These are phyloP conservation scores for Actinostola sp. DNA, from an alignment of 92 coral and sea anemone genomes.

Conservation along the genomic window DNA sequence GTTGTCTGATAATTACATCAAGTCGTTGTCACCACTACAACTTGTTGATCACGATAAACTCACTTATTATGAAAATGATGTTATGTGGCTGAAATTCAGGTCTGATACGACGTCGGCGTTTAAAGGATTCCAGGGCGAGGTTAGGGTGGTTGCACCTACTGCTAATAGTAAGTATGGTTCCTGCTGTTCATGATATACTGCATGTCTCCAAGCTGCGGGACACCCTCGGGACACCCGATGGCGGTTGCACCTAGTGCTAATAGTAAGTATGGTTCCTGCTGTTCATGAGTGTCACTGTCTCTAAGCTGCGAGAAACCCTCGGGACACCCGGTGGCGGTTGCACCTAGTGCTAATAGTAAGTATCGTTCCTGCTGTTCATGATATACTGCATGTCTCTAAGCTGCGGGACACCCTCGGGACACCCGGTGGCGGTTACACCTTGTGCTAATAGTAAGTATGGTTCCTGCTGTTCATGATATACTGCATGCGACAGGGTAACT, in stretches of 20 bases:
- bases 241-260: background rate
- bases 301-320: too few species aligned
- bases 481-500: too few species aligned
- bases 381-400: too few species aligned
- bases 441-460: background rate
- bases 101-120: conserved; percentile 20
- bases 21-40: background rate
- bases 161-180: background rate
- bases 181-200: too few species aligned
- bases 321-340: too few species aligned
- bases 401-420: too few species aligned
- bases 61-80: background rate
- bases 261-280: background rate
- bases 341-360: background rate
- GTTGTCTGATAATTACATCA: conserved; percentile 15
- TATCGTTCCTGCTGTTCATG: background rate
- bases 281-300: too few species aligned
- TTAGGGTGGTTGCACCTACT: conserved; percentile 14
- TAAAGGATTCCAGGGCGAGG: conserved; percentile 25
- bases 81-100: conserved; percentile 10
- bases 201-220: too few species aligned
- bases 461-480: too few species aligned
- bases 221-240: too few species aligned
- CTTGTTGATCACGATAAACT: background rate
- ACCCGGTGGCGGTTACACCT: conserved; percentile 5